Conservation (phyloP, 2,113 vertebrate genomes). For the Sardina pilchardus region DNA sequence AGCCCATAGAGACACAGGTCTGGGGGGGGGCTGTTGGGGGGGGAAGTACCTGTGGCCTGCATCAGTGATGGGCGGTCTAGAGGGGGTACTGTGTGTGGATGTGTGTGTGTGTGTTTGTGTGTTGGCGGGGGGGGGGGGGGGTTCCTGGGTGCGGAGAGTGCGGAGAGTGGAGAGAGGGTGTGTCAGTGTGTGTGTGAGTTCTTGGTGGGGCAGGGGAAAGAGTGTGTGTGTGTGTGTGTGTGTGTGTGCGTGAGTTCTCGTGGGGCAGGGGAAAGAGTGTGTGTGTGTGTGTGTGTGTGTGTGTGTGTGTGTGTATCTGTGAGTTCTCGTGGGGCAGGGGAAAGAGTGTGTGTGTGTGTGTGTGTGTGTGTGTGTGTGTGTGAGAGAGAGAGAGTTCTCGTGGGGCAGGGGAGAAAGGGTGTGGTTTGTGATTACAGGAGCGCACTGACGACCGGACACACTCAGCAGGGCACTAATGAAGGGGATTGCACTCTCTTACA, state of each 20-base stretch:
- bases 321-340: too few relatives aligned
- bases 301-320: too few relatives aligned
- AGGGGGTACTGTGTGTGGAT: not conserved
- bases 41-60: not conserved
- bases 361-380: too few relatives aligned
- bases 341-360: too few relatives aligned
- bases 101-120: too few relatives aligned
- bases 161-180: too few relatives aligned
- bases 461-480: constrained; percentile 61
- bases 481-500: constrained; percentile 2
- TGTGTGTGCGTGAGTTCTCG: too few relatives aligned
- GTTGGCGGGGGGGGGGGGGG: too few relatives aligned
- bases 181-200: not conserved
- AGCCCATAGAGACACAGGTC: not conserved
- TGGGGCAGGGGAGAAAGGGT: not conserved
- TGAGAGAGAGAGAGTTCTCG: not conserved
- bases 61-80: not conserved
- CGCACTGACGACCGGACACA: constrained; percentile 58
- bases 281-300: too few relatives aligned
- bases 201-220: too few relatives aligned
- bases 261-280: too few relatives aligned
- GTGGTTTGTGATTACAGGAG: not conserved
- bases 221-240: too few relatives aligned
- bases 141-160: not conserved
- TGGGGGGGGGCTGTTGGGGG: not conserved